Evolutionary conservation across 2,113 vertebrate genomes (phyloP).

Genomic region (Heptranchias perlo): DNA sequence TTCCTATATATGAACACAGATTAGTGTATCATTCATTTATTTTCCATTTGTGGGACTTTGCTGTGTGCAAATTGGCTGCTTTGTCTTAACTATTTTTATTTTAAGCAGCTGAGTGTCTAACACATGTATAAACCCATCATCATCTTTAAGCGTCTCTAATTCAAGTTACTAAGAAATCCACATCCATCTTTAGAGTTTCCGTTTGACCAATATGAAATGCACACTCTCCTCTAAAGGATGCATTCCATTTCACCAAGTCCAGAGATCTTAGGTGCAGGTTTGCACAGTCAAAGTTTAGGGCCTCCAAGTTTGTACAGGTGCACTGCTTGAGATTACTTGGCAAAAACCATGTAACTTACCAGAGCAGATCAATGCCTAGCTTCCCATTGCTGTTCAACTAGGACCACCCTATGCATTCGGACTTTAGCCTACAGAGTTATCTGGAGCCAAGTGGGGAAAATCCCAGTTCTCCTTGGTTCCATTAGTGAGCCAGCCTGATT

Average conservation of each 20-base stretch:
- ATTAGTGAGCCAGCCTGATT: neutral
- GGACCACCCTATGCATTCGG: too few species aligned
- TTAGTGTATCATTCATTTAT: too few species aligned
- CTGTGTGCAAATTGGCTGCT: too few species aligned
- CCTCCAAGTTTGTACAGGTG: neutral
- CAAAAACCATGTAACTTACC: neutral
- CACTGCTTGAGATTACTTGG: neutral
- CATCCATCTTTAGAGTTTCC: neutral
- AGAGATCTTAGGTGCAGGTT: too few species aligned
- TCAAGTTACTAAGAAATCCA: neutral
- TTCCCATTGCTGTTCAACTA: neutral
- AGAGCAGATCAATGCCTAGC: neutral
- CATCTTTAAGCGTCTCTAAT: neutral
- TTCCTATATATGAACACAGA: too few species aligned
- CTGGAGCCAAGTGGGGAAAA: neutral
- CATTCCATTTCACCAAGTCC: neutral
- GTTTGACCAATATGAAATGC: neutral
- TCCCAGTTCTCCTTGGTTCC: neutral
- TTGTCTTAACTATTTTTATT: too few species aligned
- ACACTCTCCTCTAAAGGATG: neutral
- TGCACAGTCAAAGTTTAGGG: neutral
- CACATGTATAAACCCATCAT: too few species aligned
- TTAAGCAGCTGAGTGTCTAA: too few species aligned
- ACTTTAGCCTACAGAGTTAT: neutral
- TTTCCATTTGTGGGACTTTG: too few species aligned